phyloP scores from a whole-genome alignment of 2,113 vertebrate species.

The Hyaena hyaena region DNA sequence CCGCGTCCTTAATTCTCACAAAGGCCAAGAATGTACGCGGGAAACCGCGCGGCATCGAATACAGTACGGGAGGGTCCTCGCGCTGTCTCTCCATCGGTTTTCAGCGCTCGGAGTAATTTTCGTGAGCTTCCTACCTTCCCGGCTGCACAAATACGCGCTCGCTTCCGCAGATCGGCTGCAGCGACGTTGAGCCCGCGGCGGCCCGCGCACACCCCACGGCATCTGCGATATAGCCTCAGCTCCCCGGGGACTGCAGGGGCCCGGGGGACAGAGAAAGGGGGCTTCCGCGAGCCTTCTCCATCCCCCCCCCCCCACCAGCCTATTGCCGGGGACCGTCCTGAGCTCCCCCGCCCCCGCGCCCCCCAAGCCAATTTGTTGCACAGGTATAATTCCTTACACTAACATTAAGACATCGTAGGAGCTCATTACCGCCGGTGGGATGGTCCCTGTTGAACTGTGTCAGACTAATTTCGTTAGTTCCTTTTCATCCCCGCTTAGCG shows the following conservation, averaged over 20 bases:
- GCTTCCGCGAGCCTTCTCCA: neutral
- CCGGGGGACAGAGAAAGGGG: neutral
- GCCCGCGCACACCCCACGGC: neutral
- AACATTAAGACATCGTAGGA: constrained; percentile 82
- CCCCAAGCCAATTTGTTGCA: constrained; percentile 74
- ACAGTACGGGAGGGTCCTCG: neutral
- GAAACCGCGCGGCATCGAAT: neutral
- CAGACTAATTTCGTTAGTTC: constrained; percentile 83
- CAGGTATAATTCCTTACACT: constrained; percentile 79
- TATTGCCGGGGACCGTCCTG: constrained; percentile 49
- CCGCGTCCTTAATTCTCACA: neutral
- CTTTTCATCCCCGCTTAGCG: constrained; percentile 80
- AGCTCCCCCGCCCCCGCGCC: neutral
- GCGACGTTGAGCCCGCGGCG: rapidly evolving
- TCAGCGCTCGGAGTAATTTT: constrained; percentile 49
- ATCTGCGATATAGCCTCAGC: neutral
- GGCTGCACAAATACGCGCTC: constrained; percentile 3
- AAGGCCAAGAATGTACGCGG: neutral
- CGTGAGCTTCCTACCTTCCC: constrained; percentile 48
- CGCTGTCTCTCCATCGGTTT: neutral
- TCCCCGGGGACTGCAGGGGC: neutral
- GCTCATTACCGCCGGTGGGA: constrained; percentile 81
- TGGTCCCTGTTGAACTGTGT: constrained; percentile 82
- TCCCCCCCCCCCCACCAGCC: neutral
- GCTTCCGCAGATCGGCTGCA: neutral